phyloP scores from a whole-genome alignment of 2,888 invertebrate genomes.

The Agelastica alni region DNA sequence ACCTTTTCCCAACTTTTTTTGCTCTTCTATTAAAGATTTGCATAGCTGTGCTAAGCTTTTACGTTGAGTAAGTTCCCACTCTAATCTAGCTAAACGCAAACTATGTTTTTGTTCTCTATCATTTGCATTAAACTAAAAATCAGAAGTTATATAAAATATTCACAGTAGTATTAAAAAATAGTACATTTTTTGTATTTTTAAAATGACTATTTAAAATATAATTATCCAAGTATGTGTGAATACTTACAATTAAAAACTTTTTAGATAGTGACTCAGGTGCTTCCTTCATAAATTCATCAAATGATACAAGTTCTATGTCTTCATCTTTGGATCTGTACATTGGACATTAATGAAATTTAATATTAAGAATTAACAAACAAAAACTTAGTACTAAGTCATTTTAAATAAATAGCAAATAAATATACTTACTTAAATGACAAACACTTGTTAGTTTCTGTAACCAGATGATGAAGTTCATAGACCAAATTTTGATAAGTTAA shows the following conservation, averaged over 20 bases:
- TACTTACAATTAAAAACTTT: constrained; percentile 47
- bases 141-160: too few relatives aligned
- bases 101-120: constrained; percentile 70
- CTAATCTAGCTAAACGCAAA: constrained; percentile 80
- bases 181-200: too few relatives aligned
- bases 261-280: constrained; percentile 66
- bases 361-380: too few relatives aligned
- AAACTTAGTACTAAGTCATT: too few relatives aligned
- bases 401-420: too few relatives aligned
- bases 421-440: constrained; percentile 84
- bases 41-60: constrained; percentile 80
- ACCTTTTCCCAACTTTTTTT: constrained; percentile 76
- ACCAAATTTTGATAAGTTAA: constrained; percentile 89
- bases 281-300: constrained; percentile 80
- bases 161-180: too few relatives aligned
- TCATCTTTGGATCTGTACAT: constrained; percentile 92
- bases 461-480: constrained; percentile 91
- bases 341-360: too few relatives aligned
- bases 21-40: constrained; percentile 73
- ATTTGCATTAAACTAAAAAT: constrained; percentile 43
- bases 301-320: constrained; percentile 83
- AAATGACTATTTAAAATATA: too few relatives aligned
- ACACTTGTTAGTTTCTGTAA: constrained; percentile 93
- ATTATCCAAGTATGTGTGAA: neutral
- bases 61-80: constrained; percentile 89